phyloP scores from a whole-genome alignment of 64 coral and sea anemone species.

The Stichodactyla helianthus region DNA sequence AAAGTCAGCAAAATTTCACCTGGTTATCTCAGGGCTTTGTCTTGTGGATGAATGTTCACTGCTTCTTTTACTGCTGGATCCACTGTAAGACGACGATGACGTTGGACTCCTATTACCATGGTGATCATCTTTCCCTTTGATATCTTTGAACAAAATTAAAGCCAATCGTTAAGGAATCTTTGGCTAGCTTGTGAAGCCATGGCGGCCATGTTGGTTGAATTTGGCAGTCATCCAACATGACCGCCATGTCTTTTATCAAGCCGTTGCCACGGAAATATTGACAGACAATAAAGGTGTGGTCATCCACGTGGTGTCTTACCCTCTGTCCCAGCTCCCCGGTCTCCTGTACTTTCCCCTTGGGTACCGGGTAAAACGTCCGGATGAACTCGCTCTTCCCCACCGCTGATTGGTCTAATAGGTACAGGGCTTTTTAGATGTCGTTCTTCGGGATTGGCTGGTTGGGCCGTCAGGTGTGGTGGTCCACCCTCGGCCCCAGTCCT shows the following conservation, averaged over 20 bases:
- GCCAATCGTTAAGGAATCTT: background rate
- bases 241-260: no score
- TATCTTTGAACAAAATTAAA: background rate
- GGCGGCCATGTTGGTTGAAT: no score
- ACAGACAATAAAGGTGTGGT: no score
- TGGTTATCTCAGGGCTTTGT: background rate
- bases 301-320: background rate
- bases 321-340: background rate
- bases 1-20: background rate
- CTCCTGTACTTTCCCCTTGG: background rate
- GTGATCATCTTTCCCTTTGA: background rate
- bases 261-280: no score
- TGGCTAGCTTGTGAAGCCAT: background rate
- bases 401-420: conserved; percentile 9
- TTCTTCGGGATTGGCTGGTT: conserved; percentile 20
- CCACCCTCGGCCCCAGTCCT: background rate
- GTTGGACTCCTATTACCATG: background rate
- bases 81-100: conserved; percentile 18
- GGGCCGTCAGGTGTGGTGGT: background rate
- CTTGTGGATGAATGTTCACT: background rate
- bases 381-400: background rate
- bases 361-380: background rate
- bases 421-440: background rate
- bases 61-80: background rate
- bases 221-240: no score